phyloP scores from a whole-genome alignment of 2,888 invertebrate species.

The Apamea anceps region DNA sequence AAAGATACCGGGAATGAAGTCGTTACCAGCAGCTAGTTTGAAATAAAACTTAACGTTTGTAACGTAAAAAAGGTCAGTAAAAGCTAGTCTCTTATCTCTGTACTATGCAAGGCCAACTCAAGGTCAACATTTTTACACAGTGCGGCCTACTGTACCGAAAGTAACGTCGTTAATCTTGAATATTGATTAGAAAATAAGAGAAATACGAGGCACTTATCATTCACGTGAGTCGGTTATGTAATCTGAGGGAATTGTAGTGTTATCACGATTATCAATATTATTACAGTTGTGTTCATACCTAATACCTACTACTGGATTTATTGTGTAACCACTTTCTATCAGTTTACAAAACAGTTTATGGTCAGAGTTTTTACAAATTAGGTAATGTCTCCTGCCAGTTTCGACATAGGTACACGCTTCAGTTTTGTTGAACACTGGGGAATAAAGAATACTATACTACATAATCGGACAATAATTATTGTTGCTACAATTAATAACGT shows the following conservation, averaged over 20 bases:
- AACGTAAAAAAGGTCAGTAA: background rate
- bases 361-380: background rate
- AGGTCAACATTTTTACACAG: background rate
- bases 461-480: background rate
- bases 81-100: background rate
- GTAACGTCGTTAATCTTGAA: background rate
- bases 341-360: too few relatives aligned
- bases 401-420: background rate
- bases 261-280: conserved; percentile 13
- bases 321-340: too few relatives aligned
- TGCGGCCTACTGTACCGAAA: background rate
- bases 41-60: background rate
- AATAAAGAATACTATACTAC: too few relatives aligned
- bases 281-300: background rate
- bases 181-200: conserved; percentile 5
- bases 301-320: background rate
- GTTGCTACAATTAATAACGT: background rate
- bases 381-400: background rate
- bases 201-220: background rate
- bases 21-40: background rate
- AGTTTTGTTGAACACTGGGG: background rate
- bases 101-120: background rate
- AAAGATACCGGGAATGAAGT: background rate
- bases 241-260: conserved; percentile 17
- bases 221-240: background rate